Percentiles rank a stretch among this genome's conserved stretches.
Evolutionary conservation across 2,888 invertebrate genomes (phyloP).

Genomic region (Phrixothrix hirtus): DNA sequence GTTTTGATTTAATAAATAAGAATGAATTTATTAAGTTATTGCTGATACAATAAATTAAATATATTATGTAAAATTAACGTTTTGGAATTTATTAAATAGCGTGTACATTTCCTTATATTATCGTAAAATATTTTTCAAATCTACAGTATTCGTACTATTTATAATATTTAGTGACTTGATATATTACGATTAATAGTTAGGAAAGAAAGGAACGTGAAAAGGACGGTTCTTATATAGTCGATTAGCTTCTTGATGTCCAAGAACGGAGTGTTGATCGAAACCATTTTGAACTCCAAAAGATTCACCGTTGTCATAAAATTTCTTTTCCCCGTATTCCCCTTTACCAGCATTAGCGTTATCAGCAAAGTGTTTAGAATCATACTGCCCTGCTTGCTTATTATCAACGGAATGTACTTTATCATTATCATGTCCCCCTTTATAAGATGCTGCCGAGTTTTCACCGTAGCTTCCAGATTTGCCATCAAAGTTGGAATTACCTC

Average conservation of each 20-base stretch:
- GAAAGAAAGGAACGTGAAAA: conserved; percentile 59
- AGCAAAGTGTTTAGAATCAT: conserved; percentile 60
- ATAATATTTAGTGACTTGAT: too few species aligned
- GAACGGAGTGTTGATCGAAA: conserved; percentile 63
- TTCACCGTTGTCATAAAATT: conserved; percentile 62
- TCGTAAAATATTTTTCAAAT: too few species aligned
- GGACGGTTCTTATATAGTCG: conserved; percentile 63
- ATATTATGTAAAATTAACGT: too few species aligned
- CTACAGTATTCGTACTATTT: too few species aligned
- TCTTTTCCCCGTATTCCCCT: conserved; percentile 65
- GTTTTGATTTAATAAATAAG: not conserved
- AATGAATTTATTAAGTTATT: too few species aligned
- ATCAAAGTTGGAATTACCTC: conserved; percentile 62
- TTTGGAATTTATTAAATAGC: too few species aligned
- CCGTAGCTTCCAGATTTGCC: conserved; percentile 64
- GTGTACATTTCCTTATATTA: too few species aligned
- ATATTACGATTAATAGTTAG: conserved; percentile 2
- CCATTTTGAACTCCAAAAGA: conserved; percentile 64
- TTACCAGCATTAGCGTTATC: conserved; percentile 65
- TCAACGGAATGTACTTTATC: conserved; percentile 62
- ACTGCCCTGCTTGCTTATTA: conserved; percentile 64
- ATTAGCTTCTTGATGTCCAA: conserved; percentile 65
- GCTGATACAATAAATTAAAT: not conserved
- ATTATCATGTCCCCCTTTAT: conserved; percentile 65
- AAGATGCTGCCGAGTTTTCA: conserved; percentile 61